A percentile compares a stretch with the other conserved stretches of the same genome.
These are phyloP conservation scores for Daktulosphaira vitifoliae DNA, from an alignment of 1,140 invertebrate genomes.

Conservation along the genomic window DNA sequence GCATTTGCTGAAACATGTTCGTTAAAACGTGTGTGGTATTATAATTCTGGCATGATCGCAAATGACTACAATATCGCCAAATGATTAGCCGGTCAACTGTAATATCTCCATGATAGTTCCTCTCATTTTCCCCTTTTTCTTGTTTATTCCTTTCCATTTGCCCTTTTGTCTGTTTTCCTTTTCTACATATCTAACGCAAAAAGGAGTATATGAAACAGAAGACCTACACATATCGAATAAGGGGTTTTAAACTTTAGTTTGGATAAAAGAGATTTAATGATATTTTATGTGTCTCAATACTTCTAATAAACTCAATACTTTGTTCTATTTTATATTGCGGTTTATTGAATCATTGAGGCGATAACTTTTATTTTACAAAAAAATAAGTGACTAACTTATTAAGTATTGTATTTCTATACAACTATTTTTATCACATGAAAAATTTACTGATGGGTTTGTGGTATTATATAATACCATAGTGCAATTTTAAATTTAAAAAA, in stretches of 20 bases:
- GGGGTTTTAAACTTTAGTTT: background rate
- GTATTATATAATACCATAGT: too few species aligned
- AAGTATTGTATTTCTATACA: slow-evolving; percentile 1
- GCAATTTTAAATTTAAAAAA: too few species aligned
- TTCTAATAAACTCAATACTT: too few species aligned
- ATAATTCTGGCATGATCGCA: slow-evolving; percentile 19
- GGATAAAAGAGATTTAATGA: slow-evolving; percentile 15
- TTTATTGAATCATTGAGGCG: background rate
- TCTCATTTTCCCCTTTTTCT: background rate
- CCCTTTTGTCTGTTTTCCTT: slow-evolving; percentile 2
- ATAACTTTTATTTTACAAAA: too few species aligned
- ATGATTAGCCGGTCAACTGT: slow-evolving; percentile 23
- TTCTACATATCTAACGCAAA: background rate
- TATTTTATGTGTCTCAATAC: slow-evolving; percentile 3
- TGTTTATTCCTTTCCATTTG: background rate
- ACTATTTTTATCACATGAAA: too few species aligned
- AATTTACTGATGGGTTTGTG: too few species aligned
- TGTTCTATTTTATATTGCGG: background rate
- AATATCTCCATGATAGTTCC: slow-evolving; percentile 17
- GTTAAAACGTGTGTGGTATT: slow-evolving; percentile 3
- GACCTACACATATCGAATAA: background rate
- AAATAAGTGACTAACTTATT: too few species aligned
- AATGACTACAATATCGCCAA: slow-evolving; percentile 23
- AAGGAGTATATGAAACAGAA: slow-evolving; percentile 2
- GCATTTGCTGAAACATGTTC: too few species aligned